Evolutionary conservation across 2,113 vertebrate species (phyloP), one percentile per base, ranked within the genome.

Genomic region (Dipodomys merriami): DNA sequence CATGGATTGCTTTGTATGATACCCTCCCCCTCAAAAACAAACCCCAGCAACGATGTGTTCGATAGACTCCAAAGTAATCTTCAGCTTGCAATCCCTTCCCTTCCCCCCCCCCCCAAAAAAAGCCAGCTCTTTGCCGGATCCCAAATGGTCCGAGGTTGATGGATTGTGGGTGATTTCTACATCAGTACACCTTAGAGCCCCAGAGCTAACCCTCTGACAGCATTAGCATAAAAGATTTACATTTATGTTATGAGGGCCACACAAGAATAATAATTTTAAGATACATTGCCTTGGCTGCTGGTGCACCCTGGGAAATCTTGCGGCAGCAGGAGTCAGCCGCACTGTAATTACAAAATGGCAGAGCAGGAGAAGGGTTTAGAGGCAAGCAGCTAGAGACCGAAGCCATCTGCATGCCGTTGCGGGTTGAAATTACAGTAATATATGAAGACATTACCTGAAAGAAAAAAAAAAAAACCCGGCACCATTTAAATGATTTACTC

Each of bases 361-460:
- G 98, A 95, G 90, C 94, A 73, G 97, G 97, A 97, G 97, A 98
- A 91, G 97, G 93, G 97, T 97, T 96, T 95, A 96, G 97, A 98
- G 98, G 97, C 97, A 97, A 95, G 97, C 97, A 97, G 91, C 97
- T 87, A 93, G 97, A 98, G 98, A 98, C 97, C 94, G 91, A 95
- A 97, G 97, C 98, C 98, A 98, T 98, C 98, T 98, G 98, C 97
- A 97, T 97, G 98, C 97, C 97, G 98, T 98, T 98, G 98, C 39
- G 97, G 97, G 97, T 96, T 98, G 98, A 98, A 98, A 98, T 98
- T 98, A 98, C 97, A 98, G 98, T 98, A 98, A 98, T 98, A 98
- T 98, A 98, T 98, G 98, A 98, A 98, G 98, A 98, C 98, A 98
- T 98, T 98, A 98, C 98, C 98, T 98, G 98, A 97, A 98, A 57